Percentiles rank a stretch among this genome's conserved stretches.
Conservation (phyloP, 2,888 invertebrate genomes). For the Pharmacophagus antenor region DNA sequence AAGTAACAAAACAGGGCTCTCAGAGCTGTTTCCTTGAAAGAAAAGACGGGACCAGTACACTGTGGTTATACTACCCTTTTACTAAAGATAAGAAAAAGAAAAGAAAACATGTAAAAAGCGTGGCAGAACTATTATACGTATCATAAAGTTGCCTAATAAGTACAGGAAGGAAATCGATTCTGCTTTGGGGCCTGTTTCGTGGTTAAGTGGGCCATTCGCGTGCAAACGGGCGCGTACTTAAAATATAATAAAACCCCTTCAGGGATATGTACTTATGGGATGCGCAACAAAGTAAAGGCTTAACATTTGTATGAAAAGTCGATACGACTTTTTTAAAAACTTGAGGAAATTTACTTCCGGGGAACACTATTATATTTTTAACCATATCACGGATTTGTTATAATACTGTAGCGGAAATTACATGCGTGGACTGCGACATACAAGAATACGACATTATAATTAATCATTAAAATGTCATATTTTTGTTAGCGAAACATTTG, state of each 20-base stretch:
- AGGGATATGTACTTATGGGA: conserved; percentile 45
- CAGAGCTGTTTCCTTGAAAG: background rate
- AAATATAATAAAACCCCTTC: conserved; percentile 78
- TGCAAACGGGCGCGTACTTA: conserved; percentile 80
- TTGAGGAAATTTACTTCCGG: background rate
- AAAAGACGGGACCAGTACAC: background rate
- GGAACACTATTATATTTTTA: background rate
- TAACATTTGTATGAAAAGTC: conserved; percentile 17
- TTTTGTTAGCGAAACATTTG: background rate
- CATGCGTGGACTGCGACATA: no score
- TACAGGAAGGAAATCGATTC: conserved; percentile 58
- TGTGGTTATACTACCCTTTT: conserved; percentile 39
- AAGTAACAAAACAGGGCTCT: no score
- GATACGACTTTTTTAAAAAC: conserved; percentile 10
- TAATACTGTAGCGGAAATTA: no score
- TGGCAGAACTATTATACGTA: conserved; percentile 71
- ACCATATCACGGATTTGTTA: no score
- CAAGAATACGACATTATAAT: no score
- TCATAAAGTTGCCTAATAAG: conserved; percentile 70
- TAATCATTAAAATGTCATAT: background rate
- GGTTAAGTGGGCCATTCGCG: conserved; percentile 81
- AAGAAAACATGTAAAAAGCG: conserved; percentile 72
- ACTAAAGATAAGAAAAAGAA: conserved; percentile 45
- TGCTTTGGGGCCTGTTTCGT: conserved; percentile 66
- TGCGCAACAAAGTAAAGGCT: conserved; percentile 20